phyloP scores from a whole-genome alignment of 1,140 invertebrate genomes.

The Vanessa atalanta region DNA sequence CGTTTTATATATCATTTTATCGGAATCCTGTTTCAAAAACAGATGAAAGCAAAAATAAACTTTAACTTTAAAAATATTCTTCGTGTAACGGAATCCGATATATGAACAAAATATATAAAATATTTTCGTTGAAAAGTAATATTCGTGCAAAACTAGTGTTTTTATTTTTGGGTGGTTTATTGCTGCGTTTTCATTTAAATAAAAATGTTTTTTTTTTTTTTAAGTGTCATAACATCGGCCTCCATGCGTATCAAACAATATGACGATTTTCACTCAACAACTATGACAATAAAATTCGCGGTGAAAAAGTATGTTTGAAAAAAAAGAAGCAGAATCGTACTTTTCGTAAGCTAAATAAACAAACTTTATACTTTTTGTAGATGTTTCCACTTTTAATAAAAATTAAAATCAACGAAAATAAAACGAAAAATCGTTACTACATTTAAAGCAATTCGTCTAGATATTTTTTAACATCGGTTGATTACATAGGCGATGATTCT shows the following conservation, averaged over 20 bases:
- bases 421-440: too few relatives aligned
- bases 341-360: too few relatives aligned
- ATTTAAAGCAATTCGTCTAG: too few relatives aligned
- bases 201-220: neutral
- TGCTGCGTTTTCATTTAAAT: neutral
- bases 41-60: neutral
- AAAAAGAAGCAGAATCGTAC: too few relatives aligned
- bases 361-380: too few relatives aligned
- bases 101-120: neutral
- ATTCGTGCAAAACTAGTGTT: neutral
- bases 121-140: neutral
- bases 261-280: neutral
- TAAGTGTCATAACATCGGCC: neutral
- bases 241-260: neutral
- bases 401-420: too few relatives aligned
- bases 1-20: neutral
- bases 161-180: neutral
- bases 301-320: too few relatives aligned
- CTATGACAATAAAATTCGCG: too few relatives aligned
- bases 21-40: neutral
- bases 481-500: too few relatives aligned
- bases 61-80: neutral
- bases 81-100: neutral
- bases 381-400: too few relatives aligned
- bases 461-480: too few relatives aligned